phyloP scores from a whole-genome alignment of 2,113 vertebrate genomes.

The Halcyon senegalensis region DNA sequence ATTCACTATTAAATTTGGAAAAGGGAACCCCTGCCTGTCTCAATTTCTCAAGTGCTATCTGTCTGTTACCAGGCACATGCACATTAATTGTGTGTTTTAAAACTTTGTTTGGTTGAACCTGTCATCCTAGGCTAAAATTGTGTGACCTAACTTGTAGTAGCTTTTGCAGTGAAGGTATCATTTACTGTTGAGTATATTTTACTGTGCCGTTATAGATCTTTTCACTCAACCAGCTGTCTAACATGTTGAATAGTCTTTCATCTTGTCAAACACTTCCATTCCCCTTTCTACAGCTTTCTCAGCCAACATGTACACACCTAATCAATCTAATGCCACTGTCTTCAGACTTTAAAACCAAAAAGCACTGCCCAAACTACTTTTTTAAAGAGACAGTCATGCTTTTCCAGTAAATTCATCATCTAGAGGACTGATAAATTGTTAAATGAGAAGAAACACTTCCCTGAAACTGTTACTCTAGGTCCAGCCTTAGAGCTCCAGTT shows the following conservation, averaged over 20 bases:
- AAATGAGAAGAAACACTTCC: conserved; percentile 18
- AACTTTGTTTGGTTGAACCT: conserved; percentile 61
- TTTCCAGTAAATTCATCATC: conserved; percentile 47
- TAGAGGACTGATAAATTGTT: conserved; percentile 21
- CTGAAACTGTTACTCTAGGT: conserved; percentile 53
- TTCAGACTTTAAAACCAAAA: conserved; percentile 79
- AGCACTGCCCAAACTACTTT: conserved; percentile 66
- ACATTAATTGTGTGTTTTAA: conserved; percentile 66
- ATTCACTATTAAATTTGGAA: conserved; percentile 59
- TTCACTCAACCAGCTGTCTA: conserved; percentile 86
- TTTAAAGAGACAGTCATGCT: conserved; percentile 73
- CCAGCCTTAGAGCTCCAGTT: neutral
- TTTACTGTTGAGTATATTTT: conserved; percentile 81
- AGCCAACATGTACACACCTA: conserved; percentile 81
- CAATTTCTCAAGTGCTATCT: conserved; percentile 64
- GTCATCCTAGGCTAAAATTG: conserved; percentile 64
- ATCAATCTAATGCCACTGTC: conserved; percentile 87
- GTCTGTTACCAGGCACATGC: conserved; percentile 47
- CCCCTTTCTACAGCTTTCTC: conserved; percentile 76
- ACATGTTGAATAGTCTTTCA: conserved; percentile 81
- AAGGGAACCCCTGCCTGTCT: conserved; percentile 61
- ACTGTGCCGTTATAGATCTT: conserved; percentile 77
- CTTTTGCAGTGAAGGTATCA: conserved; percentile 70
- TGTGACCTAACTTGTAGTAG: conserved; percentile 68
- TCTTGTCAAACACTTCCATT: conserved; percentile 81